These are phyloP conservation scores for Nibea albiflora DNA, from an alignment of 2,113 vertebrate genomes.

Conservation along the genomic window DNA sequence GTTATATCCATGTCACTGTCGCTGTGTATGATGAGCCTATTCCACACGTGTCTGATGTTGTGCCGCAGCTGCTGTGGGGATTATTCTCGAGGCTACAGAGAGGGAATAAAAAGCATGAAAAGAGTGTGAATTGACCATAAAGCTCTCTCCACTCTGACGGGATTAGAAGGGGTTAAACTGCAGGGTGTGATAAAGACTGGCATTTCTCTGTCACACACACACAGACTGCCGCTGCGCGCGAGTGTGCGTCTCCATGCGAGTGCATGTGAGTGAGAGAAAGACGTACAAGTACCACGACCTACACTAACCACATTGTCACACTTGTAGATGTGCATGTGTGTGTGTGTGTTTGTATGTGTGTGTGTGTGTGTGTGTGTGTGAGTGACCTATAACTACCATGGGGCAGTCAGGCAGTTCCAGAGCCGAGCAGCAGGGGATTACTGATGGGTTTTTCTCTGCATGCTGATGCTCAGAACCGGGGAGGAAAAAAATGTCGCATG, in stretches of 20 bases:
- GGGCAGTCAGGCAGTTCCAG: constrained; percentile 55
- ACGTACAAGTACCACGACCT: constrained; percentile 29
- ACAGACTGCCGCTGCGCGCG: not conserved
- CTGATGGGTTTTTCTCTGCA: constrained; percentile 67
- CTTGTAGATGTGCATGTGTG: constrained; percentile 14
- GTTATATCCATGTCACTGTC: constrained; percentile 17
- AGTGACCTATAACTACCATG: constrained; percentile 70
- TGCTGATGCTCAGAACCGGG: constrained; percentile 54
- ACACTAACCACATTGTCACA: constrained; percentile 18
- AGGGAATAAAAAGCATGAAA: constrained; percentile 53
- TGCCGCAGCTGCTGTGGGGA: constrained; percentile 54
- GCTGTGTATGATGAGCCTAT: constrained; percentile 36
- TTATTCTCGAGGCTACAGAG: constrained; percentile 55
- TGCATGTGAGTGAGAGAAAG: not conserved
- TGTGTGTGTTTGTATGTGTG: constrained; percentile 8
- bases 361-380: constrained; percentile 36
- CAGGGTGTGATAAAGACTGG: constrained; percentile 54
- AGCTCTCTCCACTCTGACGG: constrained; percentile 63
- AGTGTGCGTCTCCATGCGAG: not conserved
- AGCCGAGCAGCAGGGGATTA: constrained; percentile 68
- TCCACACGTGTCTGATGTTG: constrained; percentile 47
- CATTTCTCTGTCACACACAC: constrained; percentile 53
- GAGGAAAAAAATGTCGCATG: constrained; percentile 9
- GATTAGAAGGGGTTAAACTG: constrained; percentile 78
- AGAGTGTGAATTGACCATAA: constrained; percentile 73